Base-by-base conservation (phyloP, 2,888 invertebrate genomes). In the Silvanus unidentatus region DNA sequence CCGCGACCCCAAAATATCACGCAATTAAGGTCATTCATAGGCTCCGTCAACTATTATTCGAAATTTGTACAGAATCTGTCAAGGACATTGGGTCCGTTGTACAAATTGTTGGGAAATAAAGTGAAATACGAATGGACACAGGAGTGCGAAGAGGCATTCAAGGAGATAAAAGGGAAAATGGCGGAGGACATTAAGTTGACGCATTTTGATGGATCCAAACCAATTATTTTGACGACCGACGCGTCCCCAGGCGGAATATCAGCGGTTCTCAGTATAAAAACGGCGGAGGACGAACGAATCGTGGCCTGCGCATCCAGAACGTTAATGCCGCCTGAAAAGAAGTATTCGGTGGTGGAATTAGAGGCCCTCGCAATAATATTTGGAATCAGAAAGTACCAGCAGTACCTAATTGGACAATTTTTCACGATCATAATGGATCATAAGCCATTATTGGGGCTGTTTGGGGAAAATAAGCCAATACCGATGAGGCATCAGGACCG, bases 301-400 rank as follows among this genome's bases (percentile, higher is more conserved):
- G 39, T 46, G 10, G 38, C 32, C 8, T 50, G 35, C 38, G 44
- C 36, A 2, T 50, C 48, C 1, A 35, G 50, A 15, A 48, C 43
- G 0, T 40, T 53, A 16, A 27, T 28, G 12, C 22, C 27, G 29
- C 16, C 43, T 29, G 53, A 50, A 42, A 14, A 16, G 27, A 32
- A 39, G 14, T 39, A 39, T 11, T 16, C 39, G 16, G 16, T 39
- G 16, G 12, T 16, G 8, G 8, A 39, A 5, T 5, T 6, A 39
- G 16, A 39, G 15, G 16, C 15, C 15, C 11, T 5, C 6, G 5
- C 13, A 11, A 66, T 66, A 49, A 57, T 52, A 42, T 67, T 56
- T 54, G 60, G 57, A 1, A 52, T 60, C 1, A 45, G 47, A n/a
- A 64, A 61, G 41, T 65, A 64, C 47, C 55, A 61, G 44, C 62